phyloP scores from a whole-genome alignment of 2,113 vertebrate species.

The Catagonus wagneri region DNA sequence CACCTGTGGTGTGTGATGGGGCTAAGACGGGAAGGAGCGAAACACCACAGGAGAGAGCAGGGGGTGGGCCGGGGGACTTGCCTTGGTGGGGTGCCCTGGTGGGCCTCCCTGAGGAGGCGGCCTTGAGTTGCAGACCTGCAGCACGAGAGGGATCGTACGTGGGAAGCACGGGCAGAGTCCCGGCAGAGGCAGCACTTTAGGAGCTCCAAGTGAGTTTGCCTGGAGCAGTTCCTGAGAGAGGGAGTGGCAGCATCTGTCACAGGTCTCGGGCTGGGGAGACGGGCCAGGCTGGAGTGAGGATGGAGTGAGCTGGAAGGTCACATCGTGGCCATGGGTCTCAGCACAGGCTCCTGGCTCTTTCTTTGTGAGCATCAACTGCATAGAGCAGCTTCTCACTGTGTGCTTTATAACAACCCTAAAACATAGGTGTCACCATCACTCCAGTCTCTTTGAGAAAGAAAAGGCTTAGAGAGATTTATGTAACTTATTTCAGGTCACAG shows the following conservation, averaged over 20 bases:
- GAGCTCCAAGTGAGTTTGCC: background rate
- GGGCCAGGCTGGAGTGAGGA: fast-evolving
- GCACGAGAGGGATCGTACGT: background rate
- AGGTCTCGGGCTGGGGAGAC: background rate
- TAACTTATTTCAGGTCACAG: background rate
- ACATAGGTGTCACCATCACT: background rate
- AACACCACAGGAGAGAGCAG: background rate
- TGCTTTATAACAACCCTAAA: background rate
- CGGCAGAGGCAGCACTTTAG: background rate
- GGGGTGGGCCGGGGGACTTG: background rate
- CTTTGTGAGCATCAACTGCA: background rate
- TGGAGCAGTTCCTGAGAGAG: background rate
- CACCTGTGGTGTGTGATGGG: fast-evolving
- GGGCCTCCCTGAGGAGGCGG: background rate
- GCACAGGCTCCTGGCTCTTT: background rate
- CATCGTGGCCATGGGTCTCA: background rate
- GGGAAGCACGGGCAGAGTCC: background rate
- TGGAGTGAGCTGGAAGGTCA: background rate
- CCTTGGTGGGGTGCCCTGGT: background rate
- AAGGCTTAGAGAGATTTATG: fast-evolving
- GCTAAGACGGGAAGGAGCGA: background rate
- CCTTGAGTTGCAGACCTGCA: background rate
- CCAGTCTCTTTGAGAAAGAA: background rate
- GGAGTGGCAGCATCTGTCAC: background rate
- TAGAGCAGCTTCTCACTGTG: background rate